phyloP scores from a whole-genome alignment of 2,113 vertebrate genomes.

The Rynchops niger region DNA sequence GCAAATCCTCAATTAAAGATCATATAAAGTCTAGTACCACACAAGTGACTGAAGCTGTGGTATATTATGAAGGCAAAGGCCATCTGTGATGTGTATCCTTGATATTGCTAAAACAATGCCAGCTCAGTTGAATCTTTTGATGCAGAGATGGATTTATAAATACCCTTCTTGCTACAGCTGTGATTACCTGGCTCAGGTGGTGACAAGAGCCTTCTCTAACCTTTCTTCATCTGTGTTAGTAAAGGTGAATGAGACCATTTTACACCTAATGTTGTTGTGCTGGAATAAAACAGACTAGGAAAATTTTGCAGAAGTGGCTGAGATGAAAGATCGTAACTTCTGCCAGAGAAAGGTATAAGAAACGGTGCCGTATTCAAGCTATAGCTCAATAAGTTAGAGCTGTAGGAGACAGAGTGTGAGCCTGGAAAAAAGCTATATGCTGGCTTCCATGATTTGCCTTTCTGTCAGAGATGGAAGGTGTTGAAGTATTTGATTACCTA shows the following conservation, averaged over 20 bases:
- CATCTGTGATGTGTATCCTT: background rate
- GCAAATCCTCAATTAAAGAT: background rate
- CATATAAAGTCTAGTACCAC: background rate
- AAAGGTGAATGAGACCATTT: background rate
- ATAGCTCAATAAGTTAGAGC: background rate
- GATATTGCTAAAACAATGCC: background rate
- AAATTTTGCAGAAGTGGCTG: background rate
- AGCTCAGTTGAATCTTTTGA: background rate
- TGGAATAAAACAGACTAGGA: background rate
- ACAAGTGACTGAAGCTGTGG: background rate
- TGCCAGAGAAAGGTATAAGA: background rate
- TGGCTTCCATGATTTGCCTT: background rate
- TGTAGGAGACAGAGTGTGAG: background rate
- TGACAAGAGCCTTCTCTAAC: background rate
- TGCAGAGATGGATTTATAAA: background rate
- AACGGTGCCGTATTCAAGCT: background rate
- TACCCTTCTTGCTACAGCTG: background rate
- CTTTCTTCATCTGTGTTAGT: background rate
- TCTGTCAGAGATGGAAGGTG: background rate
- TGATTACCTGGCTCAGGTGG: background rate
- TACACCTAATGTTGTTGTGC: background rate
- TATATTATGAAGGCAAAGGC: background rate
- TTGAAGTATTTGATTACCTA: background rate
- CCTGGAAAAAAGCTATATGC: background rate
- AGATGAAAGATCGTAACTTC: background rate